Base-by-base conservation (phyloP, 1,140 invertebrate species). In the Pseudomyrmex pallidus region DNA sequence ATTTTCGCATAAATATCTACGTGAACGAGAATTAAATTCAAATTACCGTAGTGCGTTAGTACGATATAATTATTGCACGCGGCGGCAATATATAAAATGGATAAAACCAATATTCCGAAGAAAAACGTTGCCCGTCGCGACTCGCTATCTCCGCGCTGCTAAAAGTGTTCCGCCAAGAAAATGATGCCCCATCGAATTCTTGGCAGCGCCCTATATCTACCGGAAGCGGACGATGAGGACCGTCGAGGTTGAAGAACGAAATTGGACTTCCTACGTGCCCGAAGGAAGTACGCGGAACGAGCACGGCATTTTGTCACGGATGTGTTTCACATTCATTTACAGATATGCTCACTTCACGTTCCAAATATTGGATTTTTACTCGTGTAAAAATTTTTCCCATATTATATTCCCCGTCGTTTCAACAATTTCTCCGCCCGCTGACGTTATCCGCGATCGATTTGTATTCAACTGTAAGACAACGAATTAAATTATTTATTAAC, bases 141-240 rank as follows among this genome's bases (percentile, higher is more conserved):
- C n/a, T 59, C 54, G 13, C 35, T 48, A 46, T 48, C 44, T 48
- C 9, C 17, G 22, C n/a, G 22, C 7, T 12, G 50, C 74, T 80
- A 52, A 67, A 63, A 77, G 54, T 54, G 22, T 54, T 73, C 54
- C 82, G 22, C 66, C 50, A 83, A 85, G 61, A 85, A 35, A 85
- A 85, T 76, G 84, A 83, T 68, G 57, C 72, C 52, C 72, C 82
- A 84, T 57, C 72, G 63, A 84, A 86, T 84, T 73, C 82, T 84
- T 80, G 66, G 54, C 76, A 80, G 76, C 54, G 54, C 20, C 10
- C 56, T 78, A 78, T 48, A 59, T 78, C 64, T 70, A 22, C 74
- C 76, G 44, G 54, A 78, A 80, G 44, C 54, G 44, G 54, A 15
- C 52, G 63, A 72, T 72, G 66, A 80, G 66, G 66, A 80, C 54